A percentile compares a stretch with the other conserved stretches of the same genome.
These are phyloP conservation scores for Macrosteles quadrilineatus DNA, from an alignment of 1,140 invertebrate genomes.

Conservation along the genomic window DNA sequence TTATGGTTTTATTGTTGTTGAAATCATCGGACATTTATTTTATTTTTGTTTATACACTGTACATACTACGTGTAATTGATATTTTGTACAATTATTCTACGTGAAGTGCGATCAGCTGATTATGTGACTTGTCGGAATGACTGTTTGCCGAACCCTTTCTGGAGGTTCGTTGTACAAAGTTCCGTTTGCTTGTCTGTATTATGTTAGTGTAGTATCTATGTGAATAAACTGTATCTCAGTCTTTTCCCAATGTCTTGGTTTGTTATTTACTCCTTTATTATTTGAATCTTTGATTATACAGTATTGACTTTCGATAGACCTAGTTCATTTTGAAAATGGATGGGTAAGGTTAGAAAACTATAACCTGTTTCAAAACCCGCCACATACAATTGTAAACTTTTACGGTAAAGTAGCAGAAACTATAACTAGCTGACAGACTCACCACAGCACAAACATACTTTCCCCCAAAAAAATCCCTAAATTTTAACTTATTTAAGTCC, in stretches of 20 bases:
- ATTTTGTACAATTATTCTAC: slow-evolving; percentile 4
- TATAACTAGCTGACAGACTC: too few species aligned
- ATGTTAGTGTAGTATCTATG: slow-evolving; percentile 19
- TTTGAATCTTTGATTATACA: too few species aligned
- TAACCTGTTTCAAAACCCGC: too few species aligned
- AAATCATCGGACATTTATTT: slow-evolving; percentile 1
- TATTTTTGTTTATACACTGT: slow-evolving; percentile 12
- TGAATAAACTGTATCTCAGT: slow-evolving; percentile 17
- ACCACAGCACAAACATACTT: too few species aligned
- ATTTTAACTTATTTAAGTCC: too few species aligned
- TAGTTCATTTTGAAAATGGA: too few species aligned
- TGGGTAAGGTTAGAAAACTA: too few species aligned
- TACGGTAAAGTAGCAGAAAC: too few species aligned
- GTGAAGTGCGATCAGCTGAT: neutral
- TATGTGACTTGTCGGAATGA: neutral
- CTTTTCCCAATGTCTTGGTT: neutral
- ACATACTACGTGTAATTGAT: slow-evolving; percentile 1
- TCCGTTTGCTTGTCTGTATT: slow-evolving; percentile 6
- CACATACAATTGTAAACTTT: too few species aligned
- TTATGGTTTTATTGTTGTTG: slow-evolving; percentile 6
- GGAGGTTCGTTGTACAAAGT: slow-evolving; percentile 14
- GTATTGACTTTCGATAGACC: too few species aligned
- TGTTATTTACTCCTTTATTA: too few species aligned
- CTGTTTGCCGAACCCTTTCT: slow-evolving; percentile 6
- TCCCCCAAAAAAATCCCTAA: too few species aligned